Evolutionary conservation across 2,888 invertebrate genomes (phyloP).

Genomic region (Cyclophora punctaria): DNA sequence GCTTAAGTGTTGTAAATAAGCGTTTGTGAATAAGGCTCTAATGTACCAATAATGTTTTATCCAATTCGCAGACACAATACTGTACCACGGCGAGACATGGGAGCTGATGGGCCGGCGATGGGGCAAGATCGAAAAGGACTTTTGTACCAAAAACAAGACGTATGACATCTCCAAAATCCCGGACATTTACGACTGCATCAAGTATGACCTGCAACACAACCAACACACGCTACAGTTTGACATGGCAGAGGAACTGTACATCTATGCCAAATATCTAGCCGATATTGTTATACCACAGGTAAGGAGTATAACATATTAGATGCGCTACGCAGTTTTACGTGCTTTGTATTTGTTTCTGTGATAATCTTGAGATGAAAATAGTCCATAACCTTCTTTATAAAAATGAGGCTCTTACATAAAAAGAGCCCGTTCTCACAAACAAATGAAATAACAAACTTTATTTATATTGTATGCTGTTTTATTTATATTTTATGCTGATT

Average conservation of each 20-base stretch:
- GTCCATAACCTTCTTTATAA: too few species aligned
- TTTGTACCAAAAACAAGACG: conserved; percentile 91
- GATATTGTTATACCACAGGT: conserved; percentile 99
- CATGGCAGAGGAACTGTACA: conserved; percentile 93
- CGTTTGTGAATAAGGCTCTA: too few species aligned
- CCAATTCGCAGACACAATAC: conserved; percentile 81
- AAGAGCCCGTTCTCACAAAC: too few species aligned
- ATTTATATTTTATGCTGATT: too few species aligned
- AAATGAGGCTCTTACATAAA: too few species aligned
- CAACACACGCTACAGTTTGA: conserved; percentile 95
- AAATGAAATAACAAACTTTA: too few species aligned
- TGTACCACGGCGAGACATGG: conserved; percentile 99
- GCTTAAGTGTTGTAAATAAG: too few species aligned
- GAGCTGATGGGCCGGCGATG: conserved; percentile 97
- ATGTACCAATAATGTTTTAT: too few species aligned
- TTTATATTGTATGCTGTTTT: too few species aligned
- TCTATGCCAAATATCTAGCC: conserved; percentile 96
- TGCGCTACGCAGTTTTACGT: too few species aligned
- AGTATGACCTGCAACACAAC: conserved; percentile 98
- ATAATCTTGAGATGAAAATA: too few species aligned
- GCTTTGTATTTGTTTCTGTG: too few species aligned
- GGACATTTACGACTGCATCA: conserved; percentile 99
- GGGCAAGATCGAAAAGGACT: conserved; percentile 99
- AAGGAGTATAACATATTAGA: conserved; percentile 6
- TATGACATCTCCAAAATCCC: conserved; percentile 99